These are phyloP conservation scores for Lethenteron reissneri DNA, from an alignment of 2,113 vertebrate genomes.

Conservation along the genomic window DNA sequence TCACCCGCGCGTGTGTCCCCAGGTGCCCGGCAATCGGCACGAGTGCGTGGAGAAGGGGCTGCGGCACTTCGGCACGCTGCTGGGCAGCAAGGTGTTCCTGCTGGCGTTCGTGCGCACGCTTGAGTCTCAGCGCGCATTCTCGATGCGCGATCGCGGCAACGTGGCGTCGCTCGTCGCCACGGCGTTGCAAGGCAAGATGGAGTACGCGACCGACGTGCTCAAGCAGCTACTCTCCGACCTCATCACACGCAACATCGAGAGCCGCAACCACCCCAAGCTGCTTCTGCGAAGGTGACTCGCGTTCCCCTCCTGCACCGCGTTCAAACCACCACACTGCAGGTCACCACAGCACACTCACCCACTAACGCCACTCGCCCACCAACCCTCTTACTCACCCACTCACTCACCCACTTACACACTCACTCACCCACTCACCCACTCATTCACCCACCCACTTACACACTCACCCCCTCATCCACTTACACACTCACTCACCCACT, in stretches of 20 bases:
- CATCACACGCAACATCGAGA: slow-evolving; percentile 91
- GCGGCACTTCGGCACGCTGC: slow-evolving; percentile 81
- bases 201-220: slow-evolving; percentile 85
- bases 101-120: slow-evolving; percentile 85
- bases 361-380: too few species aligned
- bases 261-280: slow-evolving; percentile 95
- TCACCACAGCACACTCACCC: too few species aligned
- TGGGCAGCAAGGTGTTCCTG: slow-evolving; percentile 97
- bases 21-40: slow-evolving; percentile 90
- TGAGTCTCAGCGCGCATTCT: slow-evolving; percentile 83
- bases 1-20: background rate
- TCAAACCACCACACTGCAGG: too few species aligned
- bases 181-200: slow-evolving; percentile 68
- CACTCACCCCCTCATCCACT: too few species aligned
- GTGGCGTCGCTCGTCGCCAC: slow-evolving; percentile 98
- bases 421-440: too few species aligned
- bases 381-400: too few species aligned
- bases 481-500: too few species aligned
- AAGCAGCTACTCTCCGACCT: slow-evolving; percentile 88
- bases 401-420: too few species aligned
- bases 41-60: slow-evolving; percentile 81
- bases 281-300: slow-evolving; percentile 55
- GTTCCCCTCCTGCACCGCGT: too few species aligned
- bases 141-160: slow-evolving; percentile 89
- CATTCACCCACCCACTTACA: too few species aligned